Conservation (phyloP, 2,888 invertebrate genomes). For the Dryobotodes eremita region DNA sequence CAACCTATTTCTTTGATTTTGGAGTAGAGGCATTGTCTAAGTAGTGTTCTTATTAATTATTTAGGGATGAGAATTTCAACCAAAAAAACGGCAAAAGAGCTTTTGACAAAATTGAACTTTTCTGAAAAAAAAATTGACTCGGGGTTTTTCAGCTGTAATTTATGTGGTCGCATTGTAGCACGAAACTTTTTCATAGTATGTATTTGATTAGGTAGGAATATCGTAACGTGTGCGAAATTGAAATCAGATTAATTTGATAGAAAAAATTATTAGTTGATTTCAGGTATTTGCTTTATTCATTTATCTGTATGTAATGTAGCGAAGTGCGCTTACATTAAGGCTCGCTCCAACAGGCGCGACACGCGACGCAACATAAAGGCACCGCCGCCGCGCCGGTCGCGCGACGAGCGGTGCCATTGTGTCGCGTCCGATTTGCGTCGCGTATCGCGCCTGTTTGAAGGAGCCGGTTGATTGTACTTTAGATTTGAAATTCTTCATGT, state of each 20-base stretch:
- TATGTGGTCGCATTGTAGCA: background rate
- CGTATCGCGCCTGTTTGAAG: too few species aligned
- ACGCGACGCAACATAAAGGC: too few species aligned
- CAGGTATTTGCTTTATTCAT: background rate
- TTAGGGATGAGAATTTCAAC: background rate
- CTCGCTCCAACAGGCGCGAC: too few species aligned
- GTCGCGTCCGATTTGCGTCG: too few species aligned
- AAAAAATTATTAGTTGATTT: background rate
- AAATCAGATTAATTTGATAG: background rate
- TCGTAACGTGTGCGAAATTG: background rate
- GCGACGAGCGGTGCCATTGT: too few species aligned
- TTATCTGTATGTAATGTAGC: background rate
- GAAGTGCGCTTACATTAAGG: background rate
- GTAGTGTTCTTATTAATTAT: background rate
- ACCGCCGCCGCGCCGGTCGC: too few species aligned
- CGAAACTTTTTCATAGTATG: background rate
- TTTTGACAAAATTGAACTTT: background rate
- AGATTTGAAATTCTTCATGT: background rate
- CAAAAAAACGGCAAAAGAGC: too few species aligned
- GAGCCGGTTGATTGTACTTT: too few species aligned
- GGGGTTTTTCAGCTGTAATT: background rate
- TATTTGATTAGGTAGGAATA: background rate
- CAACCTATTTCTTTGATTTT: background rate
- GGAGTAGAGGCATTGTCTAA: background rate
- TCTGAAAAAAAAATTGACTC: background rate